Base-by-base conservation (phyloP, 1,140 invertebrate genomes). In the Bombus waltoni region DNA sequence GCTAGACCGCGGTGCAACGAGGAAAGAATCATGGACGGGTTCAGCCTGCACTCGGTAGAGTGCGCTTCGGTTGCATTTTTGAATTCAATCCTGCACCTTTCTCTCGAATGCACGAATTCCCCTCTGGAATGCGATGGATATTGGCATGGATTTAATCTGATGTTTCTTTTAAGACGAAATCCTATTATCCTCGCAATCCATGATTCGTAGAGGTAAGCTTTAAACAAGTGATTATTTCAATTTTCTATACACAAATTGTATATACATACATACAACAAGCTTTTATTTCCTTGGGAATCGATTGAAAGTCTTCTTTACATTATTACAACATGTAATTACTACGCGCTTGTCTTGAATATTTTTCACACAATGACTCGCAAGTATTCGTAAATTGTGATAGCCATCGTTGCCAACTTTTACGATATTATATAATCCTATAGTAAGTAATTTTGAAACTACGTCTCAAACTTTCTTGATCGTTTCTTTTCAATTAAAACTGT, bases 21-120 rank as follows among this genome's bases (percentile, higher is more conserved):
- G 85, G 90, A 92, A 90, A 92, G 91, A 91, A 92, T 91, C 80
- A 86, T 53, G 42, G 86, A 77, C 79, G 89, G 87, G 91, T 92
- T 92, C 87, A 70, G 66, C 72, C 76, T 81, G 85, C 81, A 86
- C 83, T 85, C 91, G 91, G 68, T 74, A 92, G 91, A 92, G 90
- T 80, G 91, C 91, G 91, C 90, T 62, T 73, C 44, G 83, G 72
- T 88, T 91, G 90, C 87, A 88, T 85, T 90, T 90, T 90, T 86
- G 25, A 81, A 81, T 85, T 81, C 71, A 59, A 74, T 81, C 44
- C 59, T 70, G 40, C 68, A 72, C 53, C 22, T 85, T 72, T 13
- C 66, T 25, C n/a, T 8, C 10, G 25, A 40, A 47, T 40, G 1
- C 6, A 32, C n/a, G 76, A n/a, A 59, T 57, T 42, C 35, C 10